A percentile compares a stretch with the other conserved stretches of the same genome.
Conservation (phyloP, 2,888 invertebrate species). For the Andrena fulva region DNA sequence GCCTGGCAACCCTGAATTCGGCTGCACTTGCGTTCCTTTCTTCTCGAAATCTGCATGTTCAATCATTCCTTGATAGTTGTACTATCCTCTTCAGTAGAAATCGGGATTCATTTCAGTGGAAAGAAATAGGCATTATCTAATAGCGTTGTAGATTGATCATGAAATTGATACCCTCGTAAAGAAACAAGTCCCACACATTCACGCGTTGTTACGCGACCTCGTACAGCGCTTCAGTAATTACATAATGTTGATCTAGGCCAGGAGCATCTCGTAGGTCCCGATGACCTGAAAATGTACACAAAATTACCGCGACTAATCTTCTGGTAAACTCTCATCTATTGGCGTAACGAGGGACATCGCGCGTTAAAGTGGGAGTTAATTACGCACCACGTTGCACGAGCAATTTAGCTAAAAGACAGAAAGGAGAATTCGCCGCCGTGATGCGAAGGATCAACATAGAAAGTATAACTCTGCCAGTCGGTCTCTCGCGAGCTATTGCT, state of each 20-base stretch:
- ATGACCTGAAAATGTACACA: neutral
- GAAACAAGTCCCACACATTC: neutral
- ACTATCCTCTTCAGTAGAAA: too few relatives aligned
- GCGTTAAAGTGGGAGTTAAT: too few relatives aligned
- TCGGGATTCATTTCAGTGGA: too few relatives aligned
- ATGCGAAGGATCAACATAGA: conserved; percentile 42
- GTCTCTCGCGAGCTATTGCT: conserved; percentile 57
- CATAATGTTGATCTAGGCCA: neutral
- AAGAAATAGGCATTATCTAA: neutral
- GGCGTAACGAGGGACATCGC: neutral
- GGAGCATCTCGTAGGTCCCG: neutral
- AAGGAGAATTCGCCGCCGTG: neutral
- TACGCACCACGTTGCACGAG: neutral
- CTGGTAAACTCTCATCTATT: too few relatives aligned
- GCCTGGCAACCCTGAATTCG: too few relatives aligned
- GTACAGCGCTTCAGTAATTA: neutral
- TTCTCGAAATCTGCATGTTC: too few relatives aligned
- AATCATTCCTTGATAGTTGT: too few relatives aligned
- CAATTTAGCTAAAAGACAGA: neutral
- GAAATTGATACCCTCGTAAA: neutral
- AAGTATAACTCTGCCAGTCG: conserved; percentile 50
- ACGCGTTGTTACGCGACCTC: neutral
- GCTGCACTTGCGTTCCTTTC: too few relatives aligned
- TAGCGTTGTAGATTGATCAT: neutral
- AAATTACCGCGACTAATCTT: neutral